Conservation (phyloP, 2,797 vertebrate genomes). For the Pteronotus mesoamericanus region DNA sequence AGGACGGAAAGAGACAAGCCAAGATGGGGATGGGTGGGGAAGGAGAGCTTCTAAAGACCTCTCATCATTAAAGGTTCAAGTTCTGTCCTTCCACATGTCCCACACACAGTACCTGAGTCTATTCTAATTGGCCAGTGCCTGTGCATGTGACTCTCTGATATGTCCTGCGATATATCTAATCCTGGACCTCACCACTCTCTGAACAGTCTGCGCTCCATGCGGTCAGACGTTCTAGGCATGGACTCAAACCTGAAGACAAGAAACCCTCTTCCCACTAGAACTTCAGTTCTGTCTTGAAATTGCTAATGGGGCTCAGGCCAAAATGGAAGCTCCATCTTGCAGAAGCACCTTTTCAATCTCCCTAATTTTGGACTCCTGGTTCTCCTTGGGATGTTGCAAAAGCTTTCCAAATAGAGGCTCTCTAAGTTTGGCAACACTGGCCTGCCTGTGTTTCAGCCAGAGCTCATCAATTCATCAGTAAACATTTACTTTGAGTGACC, state of each 20-base stretch:
- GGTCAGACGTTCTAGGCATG: background rate
- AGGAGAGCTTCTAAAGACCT: background rate
- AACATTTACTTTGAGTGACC: background rate
- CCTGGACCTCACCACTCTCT: background rate
- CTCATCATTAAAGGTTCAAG: background rate
- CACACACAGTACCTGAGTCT: background rate
- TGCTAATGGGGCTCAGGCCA: background rate
- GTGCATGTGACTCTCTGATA: background rate
- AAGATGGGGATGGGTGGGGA: background rate
- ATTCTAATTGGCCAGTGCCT: background rate
- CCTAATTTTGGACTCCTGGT: background rate
- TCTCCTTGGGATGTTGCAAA: background rate
- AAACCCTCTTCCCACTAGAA: background rate
- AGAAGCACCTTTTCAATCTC: background rate
- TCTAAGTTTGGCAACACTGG: background rate
- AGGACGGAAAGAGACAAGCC: background rate
- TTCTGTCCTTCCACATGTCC: background rate
- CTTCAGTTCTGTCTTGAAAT: background rate
- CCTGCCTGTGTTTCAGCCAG: background rate
- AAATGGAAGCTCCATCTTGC: background rate
- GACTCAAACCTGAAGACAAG: background rate
- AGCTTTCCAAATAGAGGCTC: background rate
- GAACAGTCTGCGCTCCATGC: background rate
- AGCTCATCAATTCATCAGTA: background rate
- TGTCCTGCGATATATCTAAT: background rate